Evolutionary conservation across 2,113 vertebrate genomes (phyloP), one percentile per base, ranked within the genome.

Genomic region (Lipophrys pholis): DNA sequence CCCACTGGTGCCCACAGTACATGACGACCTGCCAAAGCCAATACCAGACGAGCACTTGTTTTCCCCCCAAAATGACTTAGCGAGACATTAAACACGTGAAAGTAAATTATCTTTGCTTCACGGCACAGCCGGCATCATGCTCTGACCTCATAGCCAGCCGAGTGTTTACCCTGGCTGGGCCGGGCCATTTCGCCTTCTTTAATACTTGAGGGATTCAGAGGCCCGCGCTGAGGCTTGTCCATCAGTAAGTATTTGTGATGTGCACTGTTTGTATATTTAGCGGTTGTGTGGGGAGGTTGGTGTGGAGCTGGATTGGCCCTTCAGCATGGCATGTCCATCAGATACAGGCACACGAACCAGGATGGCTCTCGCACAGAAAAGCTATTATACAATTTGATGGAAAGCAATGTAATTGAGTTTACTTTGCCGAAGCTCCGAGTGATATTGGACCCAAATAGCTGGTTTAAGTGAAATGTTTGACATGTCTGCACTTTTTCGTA

Each of bases 51-150:
- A 92, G 92, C 91, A 85, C 91, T 94, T 89, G 69, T 16, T 92
- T 92, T 91, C 94, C 95, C 92, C 81, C 36, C 39, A 56, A 73
- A 93, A 83, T 90, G 90, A 74, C 88, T 94, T 93, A 81, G 91
- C 80, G 88, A 93, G 90, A 94, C 91, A 63, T 94, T 94, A 94
- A 95, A 95, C 93, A 92, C 90, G 92, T 95, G 91, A 93, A 93
- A 94, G 95, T 92, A 93, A 95, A 96, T 95, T 93, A 94, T 95
- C 94, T 95, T 95, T 89, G 93, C 94, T 95, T 91, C 88, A 70
- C 92, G 83, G 92, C 90, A 83, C 81, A 89, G 90, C 90, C 85
- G 87, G 87, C 93, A 90, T 94, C 92, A 92, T 87, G 93, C 94
- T 93, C 92, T 95, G 94, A 94, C 92, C 93, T 94, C 93, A 96